Evolutionary conservation across 1,140 invertebrate genomes (phyloP), one percentile per base, ranked within the genome.

Genomic region (Triops cancriformis): DNA sequence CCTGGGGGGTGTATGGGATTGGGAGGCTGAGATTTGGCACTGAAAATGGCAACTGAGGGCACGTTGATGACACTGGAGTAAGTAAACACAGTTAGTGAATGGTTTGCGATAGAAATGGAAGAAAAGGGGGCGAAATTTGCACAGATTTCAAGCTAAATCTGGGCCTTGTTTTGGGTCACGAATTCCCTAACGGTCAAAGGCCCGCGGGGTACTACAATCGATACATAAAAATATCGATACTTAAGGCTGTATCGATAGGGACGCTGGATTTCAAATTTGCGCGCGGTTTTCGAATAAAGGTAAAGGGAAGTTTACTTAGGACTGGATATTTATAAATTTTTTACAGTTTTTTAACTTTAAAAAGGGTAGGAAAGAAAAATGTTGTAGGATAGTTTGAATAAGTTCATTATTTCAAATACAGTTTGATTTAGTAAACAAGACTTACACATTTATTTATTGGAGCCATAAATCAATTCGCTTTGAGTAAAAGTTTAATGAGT

Each of bases 91-190:
- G 18, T 64, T n/a, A 64, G 18, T 6, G 14, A 14, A 23, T 64
- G 14, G 18, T 64, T 64, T 64, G 10, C 5, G 18, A 2, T 14
- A 64, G 18, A 12, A n/a, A n/a, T 9, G 1, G 14, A 14, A 0
- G 18, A 0, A 6, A 23, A 64, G 18, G 18, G 51, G 6, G 51
- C 14, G 2, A 64, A 64, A 64, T 18, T 64, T 64, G 23, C 18
- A 23, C 23, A 18, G 51, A 64, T 64, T 64, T 64, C 9, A 64
- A 64, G 51, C 51, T 9, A 64, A 64, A 64, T 64, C 51, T 64
- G 51, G 14, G 51, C 18, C 51, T 64, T 64, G 51, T 64, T 64
- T 64, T 64, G 51, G 51, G 51, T 64, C 51, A 64, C 51, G 51
- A 64, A 18, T 64, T 64, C 6, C 18, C 51, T 64, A 64, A 64